Percentiles rank a stretch among this genome's conserved stretches.
Conservation (phyloP, 2,888 invertebrate species). For the Cephus pygmeus region DNA sequence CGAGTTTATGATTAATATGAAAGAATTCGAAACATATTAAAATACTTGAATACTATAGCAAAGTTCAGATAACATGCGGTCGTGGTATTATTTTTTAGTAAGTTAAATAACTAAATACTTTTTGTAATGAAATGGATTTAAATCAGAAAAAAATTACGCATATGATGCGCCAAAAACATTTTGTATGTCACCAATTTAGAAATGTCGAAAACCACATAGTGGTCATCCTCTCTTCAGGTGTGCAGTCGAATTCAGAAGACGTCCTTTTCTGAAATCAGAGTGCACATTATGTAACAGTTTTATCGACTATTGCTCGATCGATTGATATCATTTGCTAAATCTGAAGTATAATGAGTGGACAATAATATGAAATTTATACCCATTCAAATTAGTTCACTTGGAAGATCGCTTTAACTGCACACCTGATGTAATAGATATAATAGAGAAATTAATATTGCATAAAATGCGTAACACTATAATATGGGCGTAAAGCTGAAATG, state of each 20-base stretch:
- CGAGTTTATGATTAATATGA: constrained; percentile 38
- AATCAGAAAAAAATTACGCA: constrained; percentile 40
- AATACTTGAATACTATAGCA: constrained; percentile 23
- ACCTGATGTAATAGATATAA: constrained; percentile 4
- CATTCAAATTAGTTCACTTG: not conserved
- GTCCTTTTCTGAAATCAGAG: not conserved
- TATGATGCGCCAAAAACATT: constrained; percentile 50
- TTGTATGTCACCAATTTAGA: constrained; percentile 35
- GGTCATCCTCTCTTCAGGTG: constrained; percentile 26
- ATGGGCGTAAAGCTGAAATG: not conserved
- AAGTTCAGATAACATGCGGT: constrained; percentile 51
- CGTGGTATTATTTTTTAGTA: constrained; percentile 46
- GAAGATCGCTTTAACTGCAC: not conserved
- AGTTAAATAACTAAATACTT: constrained; percentile 29
- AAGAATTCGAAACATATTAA: constrained; percentile 52
- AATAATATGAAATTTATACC: not conserved
- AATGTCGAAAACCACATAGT: constrained; percentile 43
- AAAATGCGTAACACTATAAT: constrained; percentile 17
- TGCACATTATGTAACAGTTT: not conserved
- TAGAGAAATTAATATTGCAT: constrained; percentile 22
- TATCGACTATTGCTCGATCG: not conserved
- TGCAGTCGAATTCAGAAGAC: not conserved
- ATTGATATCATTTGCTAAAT: not conserved
- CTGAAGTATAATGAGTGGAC: not conserved
- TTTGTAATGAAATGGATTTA: constrained; percentile 26